Conservation (phyloP, 1,140 invertebrate species). For the Drosophila ogumai region DNA sequence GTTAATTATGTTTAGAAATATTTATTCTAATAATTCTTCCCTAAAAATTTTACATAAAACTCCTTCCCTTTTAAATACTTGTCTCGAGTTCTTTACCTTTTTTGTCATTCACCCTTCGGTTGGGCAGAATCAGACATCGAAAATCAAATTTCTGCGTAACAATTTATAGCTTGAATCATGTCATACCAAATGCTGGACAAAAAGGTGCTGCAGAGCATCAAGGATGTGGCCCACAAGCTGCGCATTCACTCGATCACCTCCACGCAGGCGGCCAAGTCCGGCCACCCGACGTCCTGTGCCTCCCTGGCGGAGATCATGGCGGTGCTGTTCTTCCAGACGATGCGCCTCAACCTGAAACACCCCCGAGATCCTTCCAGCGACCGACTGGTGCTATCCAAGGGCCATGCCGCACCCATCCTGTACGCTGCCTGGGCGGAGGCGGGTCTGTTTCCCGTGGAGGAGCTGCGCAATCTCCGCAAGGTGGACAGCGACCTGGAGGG, state of each 20-base stretch:
- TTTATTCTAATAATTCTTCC: background rate
- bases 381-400: constrained; percentile 98
- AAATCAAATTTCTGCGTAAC: background rate
- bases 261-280: constrained; percentile 96
- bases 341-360: constrained; percentile 95
- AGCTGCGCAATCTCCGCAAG: constrained; percentile 96
- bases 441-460: constrained; percentile 93
- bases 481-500: constrained; percentile 98
- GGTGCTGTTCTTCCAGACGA: constrained; percentile 99
- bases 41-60: background rate
- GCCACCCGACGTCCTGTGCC: constrained; percentile 99
- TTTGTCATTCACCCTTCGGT: background rate
- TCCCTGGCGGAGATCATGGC: constrained; percentile 99
- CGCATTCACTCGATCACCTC: constrained; percentile 95
- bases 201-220: constrained; percentile 90
- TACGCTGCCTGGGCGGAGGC: constrained; percentile 99
- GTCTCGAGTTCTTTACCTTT: background rate
- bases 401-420: constrained; percentile 98
- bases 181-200: constrained; percentile 88
- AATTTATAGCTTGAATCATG: constrained; percentile 69
- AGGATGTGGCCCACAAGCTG: constrained; percentile 96
- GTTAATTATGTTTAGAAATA: background rate
- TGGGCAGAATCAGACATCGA: background rate
- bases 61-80: too few species aligned
- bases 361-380: constrained; percentile 96